Conservation (phyloP, 2,113 vertebrate species). For the Aptenodytes forsteri region DNA sequence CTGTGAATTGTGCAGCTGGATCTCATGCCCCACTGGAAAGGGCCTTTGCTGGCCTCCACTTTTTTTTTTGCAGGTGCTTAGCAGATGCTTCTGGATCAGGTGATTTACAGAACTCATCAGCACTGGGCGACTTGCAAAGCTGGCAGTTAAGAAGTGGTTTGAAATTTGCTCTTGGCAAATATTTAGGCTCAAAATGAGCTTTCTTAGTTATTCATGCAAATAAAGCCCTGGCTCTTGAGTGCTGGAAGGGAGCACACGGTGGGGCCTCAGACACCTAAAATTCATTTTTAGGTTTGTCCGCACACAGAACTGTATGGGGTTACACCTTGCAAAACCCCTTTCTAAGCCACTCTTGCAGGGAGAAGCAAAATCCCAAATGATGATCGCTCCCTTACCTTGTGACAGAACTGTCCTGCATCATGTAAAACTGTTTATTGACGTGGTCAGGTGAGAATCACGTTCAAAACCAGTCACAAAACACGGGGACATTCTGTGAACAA, state of each 20-base stretch:
- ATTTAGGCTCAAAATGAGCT: not conserved
- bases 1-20: not conserved
- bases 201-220: not conserved
- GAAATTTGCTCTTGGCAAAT: conserved; percentile 6
- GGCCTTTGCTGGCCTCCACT: not conserved
- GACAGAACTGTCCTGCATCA: not conserved
- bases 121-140: not conserved
- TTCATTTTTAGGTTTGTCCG: not conserved
- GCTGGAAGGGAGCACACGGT: not conserved
- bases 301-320: not conserved
- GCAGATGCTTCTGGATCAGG: not conserved
- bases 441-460: not conserved
- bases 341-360: not conserved
- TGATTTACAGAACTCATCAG: not conserved
- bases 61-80: not conserved
- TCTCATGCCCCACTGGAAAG: not conserved
- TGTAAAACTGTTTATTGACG: fast-evolving
- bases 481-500: not conserved
- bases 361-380: not conserved
- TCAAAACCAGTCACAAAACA: not conserved
- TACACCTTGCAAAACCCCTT: not conserved
- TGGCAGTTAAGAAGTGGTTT: not conserved
- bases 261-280: not conserved
- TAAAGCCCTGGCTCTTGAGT: not conserved
- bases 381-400: not conserved